phyloP scores from a whole-genome alignment of 2,797 vertebrate genomes.

The Philypnodon macrostomus region DNA sequence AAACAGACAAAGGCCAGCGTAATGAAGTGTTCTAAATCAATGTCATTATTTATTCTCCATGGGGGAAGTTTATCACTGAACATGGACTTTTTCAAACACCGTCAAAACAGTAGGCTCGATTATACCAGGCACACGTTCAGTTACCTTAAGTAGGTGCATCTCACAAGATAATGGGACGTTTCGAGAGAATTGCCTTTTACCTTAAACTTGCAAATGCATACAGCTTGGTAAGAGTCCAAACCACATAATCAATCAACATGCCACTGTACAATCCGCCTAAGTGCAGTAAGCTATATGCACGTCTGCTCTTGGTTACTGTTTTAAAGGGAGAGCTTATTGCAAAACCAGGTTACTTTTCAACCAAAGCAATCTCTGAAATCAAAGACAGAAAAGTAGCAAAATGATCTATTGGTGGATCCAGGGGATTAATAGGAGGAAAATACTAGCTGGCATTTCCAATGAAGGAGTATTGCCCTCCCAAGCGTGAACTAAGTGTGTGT shows the following conservation, averaged over 20 bases:
- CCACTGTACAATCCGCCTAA: slow-evolving; percentile 42
- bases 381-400: slow-evolving; percentile 52
- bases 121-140: slow-evolving; percentile 25
- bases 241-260: slow-evolving; percentile 58
- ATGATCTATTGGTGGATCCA: slow-evolving; percentile 53
- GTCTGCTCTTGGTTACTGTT: slow-evolving; percentile 69
- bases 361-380: slow-evolving; percentile 46
- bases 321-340: slow-evolving; percentile 53
- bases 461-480: slow-evolving; percentile 13
- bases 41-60: slow-evolving; percentile 18
- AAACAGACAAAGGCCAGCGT: slow-evolving; percentile 14
- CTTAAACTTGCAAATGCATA: slow-evolving; percentile 41
- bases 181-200: slow-evolving; percentile 38
- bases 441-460: slow-evolving; percentile 32
- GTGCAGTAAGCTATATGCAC: slow-evolving; percentile 47
- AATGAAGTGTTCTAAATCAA: slow-evolving; percentile 39
- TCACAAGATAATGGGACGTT: slow-evolving; percentile 34
- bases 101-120: slow-evolving; percentile 12
- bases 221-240: slow-evolving; percentile 56
- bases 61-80: slow-evolving; percentile 13
- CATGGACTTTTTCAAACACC: slow-evolving; percentile 9
- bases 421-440: slow-evolving; percentile 52
- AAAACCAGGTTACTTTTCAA: slow-evolving; percentile 60
- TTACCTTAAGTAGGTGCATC: slow-evolving; percentile 46
- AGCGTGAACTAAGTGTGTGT: slow-evolving; percentile 38